phyloP scores from a whole-genome alignment of 2,888 invertebrate genomes.

The Drosophila aldrichi region DNA sequence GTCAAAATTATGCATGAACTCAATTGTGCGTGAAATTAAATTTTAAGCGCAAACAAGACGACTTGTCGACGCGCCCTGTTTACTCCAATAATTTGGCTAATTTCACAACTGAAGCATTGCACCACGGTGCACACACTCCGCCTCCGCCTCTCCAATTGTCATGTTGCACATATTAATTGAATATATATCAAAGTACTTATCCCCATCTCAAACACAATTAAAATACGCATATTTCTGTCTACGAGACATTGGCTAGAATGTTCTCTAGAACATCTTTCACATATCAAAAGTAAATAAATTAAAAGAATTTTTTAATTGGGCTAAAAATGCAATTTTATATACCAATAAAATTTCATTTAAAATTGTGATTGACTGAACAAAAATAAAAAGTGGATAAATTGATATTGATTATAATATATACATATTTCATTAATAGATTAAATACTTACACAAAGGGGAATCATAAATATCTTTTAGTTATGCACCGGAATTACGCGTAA shows the following conservation, averaged over 20 bases:
- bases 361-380: too few relatives aligned
- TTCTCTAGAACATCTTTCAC: background rate
- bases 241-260: background rate
- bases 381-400: too few relatives aligned
- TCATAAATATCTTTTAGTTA: too few relatives aligned
- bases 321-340: background rate
- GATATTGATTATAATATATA: too few relatives aligned
- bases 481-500: too few relatives aligned
- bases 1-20: slow-evolving; percentile 80
- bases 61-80: slow-evolving; percentile 71
- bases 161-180: slow-evolving; percentile 59
- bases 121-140: background rate
- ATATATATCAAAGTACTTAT: slow-evolving; percentile 55
- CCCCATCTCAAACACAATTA: slow-evolving; percentile 29
- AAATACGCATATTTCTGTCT: slow-evolving; percentile 8
- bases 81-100: slow-evolving; percentile 81
- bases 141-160: slow-evolving; percentile 4
- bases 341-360: background rate
- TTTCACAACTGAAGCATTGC: slow-evolving; percentile 53
- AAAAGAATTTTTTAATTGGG: background rate
- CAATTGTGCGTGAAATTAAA: slow-evolving; percentile 83
- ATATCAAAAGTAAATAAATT: background rate
- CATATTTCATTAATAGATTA: too few relatives aligned
- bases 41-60: slow-evolving; percentile 81
- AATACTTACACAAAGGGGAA: too few relatives aligned